Evolutionary conservation across 1,140 invertebrate species (phyloP).

Genomic region (Drosophila carrolli): DNA sequence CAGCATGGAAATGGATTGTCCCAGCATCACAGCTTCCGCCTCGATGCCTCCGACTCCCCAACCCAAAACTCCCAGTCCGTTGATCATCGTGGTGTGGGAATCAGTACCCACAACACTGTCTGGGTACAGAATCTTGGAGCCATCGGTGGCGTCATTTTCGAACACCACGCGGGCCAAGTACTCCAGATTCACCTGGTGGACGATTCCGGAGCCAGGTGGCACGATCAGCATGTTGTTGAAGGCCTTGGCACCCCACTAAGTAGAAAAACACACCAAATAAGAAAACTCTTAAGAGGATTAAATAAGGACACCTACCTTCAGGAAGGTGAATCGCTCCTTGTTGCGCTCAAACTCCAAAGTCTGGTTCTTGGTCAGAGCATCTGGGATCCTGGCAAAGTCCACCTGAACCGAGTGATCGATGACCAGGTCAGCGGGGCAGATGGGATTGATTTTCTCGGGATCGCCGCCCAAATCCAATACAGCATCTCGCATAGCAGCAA

Average conservation of each 20-base stretch:
- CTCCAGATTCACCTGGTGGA: conserved; percentile 99
- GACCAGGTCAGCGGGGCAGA: conserved; percentile 98
- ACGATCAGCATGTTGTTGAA: conserved; percentile 99
- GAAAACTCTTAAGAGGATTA: background rate
- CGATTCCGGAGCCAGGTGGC: conserved; percentile 98
- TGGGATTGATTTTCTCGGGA: conserved; percentile 97
- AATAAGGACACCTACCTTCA: conserved; percentile 87
- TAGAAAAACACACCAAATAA: conserved; percentile 6
- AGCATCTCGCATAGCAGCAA: conserved; percentile 99
- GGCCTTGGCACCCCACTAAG: conserved; percentile 97
- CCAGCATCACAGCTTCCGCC: conserved; percentile 96
- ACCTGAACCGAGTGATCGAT: conserved; percentile 99
- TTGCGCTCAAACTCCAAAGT: conserved; percentile 98
- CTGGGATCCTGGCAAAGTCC: conserved; percentile 94
- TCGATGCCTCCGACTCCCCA: conserved; percentile 92
- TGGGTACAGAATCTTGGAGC: conserved; percentile 90
- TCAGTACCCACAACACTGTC: conserved; percentile 99
- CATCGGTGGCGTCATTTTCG: conserved; percentile 85
- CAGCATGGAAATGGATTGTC: conserved; percentile 98
- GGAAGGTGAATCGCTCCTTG: conserved; percentile 97
- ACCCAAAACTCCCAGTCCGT: conserved; percentile 93
- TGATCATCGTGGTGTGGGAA: conserved; percentile 99
- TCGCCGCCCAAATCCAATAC: conserved; percentile 94
- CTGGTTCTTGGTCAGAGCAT: conserved; percentile 97
- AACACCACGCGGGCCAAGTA: conserved; percentile 98